phyloP scores from a whole-genome alignment of 1,140 invertebrate genomes.

The Acromyrmex echinatior region DNA sequence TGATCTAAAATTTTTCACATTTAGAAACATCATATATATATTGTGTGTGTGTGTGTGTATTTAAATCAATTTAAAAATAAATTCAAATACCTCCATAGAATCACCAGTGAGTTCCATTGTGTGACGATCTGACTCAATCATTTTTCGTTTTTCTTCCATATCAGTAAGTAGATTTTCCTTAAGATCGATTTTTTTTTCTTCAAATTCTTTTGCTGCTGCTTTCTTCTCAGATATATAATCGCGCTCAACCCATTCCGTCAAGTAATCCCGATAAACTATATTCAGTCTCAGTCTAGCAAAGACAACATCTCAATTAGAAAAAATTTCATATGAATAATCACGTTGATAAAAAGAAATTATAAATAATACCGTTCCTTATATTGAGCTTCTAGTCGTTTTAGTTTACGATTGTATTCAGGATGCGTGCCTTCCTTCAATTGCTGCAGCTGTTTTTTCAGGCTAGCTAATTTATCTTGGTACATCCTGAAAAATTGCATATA shows the following conservation, averaged over 20 bases:
- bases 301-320: slow-evolving; percentile 12
- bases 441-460: slow-evolving; percentile 95
- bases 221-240: slow-evolving; percentile 96
- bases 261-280: slow-evolving; percentile 93
- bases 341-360: neutral
- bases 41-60: no score
- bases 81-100: slow-evolving; percentile 91
- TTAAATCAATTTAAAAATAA: neutral
- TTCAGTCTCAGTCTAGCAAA: slow-evolving; percentile 90
- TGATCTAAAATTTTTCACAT: no score
- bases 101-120: slow-evolving; percentile 95
- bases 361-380: slow-evolving; percentile 90
- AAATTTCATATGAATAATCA: neutral
- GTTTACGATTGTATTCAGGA: slow-evolving; percentile 94
- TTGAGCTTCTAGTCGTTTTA: slow-evolving; percentile 94
- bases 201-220: slow-evolving; percentile 95
- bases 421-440: slow-evolving; percentile 95
- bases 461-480: slow-evolving; percentile 97
- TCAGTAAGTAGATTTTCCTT: slow-evolving; percentile 96
- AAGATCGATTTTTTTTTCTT: slow-evolving; percentile 97
- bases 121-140: slow-evolving; percentile 95
- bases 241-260: slow-evolving; percentile 94
- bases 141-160: slow-evolving; percentile 96
- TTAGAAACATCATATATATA: no score
- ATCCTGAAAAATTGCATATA: slow-evolving; percentile 89